Conservation (phyloP, 2,113 vertebrate species). For the Scomber scombrus region DNA sequence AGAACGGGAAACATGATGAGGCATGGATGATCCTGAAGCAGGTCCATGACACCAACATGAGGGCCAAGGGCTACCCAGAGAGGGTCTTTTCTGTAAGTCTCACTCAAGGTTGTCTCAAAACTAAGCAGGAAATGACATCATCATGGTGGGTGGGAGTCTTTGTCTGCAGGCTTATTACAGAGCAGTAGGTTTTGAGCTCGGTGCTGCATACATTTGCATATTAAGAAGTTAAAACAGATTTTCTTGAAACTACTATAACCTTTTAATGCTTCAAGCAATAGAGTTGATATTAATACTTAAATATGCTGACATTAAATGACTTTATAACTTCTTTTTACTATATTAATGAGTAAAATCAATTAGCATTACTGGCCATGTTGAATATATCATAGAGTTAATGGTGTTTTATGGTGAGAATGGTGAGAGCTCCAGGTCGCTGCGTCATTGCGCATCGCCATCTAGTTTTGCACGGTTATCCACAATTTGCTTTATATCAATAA, state of each 20-base stretch:
- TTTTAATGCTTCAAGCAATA: background rate
- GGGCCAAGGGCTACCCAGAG: conserved; percentile 96
- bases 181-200: conserved; percentile 36
- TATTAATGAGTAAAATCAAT: background rate
- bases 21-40: conserved; percentile 99
- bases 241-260: conserved; percentile 11
- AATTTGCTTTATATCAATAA: background rate
- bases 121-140: background rate
- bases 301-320: background rate
- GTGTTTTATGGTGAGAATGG: too few species aligned
- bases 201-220: conserved; percentile 55
- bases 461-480: too few species aligned
- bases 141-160: background rate
- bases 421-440: too few species aligned
- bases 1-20: conserved; percentile 98
- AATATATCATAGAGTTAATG: background rate
- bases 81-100: conserved; percentile 94
- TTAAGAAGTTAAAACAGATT: conserved; percentile 28
- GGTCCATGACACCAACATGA: conserved; percentile 98
- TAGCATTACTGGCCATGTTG: background rate
- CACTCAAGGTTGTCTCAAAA: fast-evolving
- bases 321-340: background rate
- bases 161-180: conserved; percentile 3
- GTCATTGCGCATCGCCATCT: too few species aligned
- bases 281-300: background rate